Evolutionary conservation across 2,888 invertebrate genomes (phyloP).

Genomic region (Troides oblongomaculatus): DNA sequence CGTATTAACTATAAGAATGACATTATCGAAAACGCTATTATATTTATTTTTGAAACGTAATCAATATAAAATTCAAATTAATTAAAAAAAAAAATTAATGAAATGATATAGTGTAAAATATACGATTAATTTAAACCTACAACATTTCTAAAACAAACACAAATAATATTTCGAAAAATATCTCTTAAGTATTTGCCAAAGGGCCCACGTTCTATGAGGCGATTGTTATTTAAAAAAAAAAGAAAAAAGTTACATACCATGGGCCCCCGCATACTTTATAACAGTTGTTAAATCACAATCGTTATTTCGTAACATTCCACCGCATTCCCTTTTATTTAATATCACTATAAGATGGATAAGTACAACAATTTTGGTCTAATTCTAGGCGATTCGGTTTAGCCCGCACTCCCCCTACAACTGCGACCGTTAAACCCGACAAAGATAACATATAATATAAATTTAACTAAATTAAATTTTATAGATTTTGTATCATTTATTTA

Average conservation of each 20-base stretch:
- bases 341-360: constrained; percentile 72
- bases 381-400: constrained; percentile 73
- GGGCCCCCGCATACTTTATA: constrained; percentile 46
- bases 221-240: constrained; percentile 16
- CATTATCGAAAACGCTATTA: constrained; percentile 7
- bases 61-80: constrained; percentile 5
- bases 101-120: constrained; percentile 14
- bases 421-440: neutral
- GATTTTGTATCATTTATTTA: no score
- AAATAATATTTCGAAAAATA: constrained; percentile 59
- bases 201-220: constrained; percentile 33
- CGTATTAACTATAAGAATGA: constrained; percentile 7
- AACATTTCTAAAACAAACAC: constrained; percentile 43
- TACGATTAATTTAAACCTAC: constrained; percentile 33
- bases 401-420: constrained; percentile 8
- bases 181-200: constrained; percentile 39
- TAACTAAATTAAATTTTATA: no score
- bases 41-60: neutral
- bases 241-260: constrained; percentile 36
- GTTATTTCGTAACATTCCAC: constrained; percentile 44
- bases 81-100: constrained; percentile 2
- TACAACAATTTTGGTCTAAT: constrained; percentile 72
- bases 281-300: constrained; percentile 48
- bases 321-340: constrained; percentile 62
- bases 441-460: no score